Evolutionary conservation across 2,113 vertebrate species (phyloP), one percentile per base, ranked within the genome.

Genomic region (Odobenus rosmarus): DNA sequence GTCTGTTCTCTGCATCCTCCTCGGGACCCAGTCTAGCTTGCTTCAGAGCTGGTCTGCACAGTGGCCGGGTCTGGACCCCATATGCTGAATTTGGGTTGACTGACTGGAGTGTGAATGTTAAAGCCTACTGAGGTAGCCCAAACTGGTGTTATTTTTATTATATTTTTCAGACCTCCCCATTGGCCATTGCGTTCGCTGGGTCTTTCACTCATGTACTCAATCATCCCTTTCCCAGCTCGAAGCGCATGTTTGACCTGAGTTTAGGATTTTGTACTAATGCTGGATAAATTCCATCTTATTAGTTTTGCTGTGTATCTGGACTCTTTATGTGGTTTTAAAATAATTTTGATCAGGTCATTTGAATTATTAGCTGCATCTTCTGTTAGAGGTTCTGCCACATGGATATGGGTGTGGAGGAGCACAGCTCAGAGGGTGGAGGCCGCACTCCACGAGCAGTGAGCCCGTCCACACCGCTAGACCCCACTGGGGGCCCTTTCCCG

Each of bases 151-250:
- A 26, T 57, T 86, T 46, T 33, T 7, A 7, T 11, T 28, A 3
- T 13, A 10, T 61, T 80, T 82, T 36, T 57, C 31, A 23, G 61
- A 51, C 3, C 9, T 19, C 23, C 23, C 0, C 55, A 1, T 2
- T 39, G 49, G 62, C 28, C 1, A 1, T 51, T 1, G 1, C 7
- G 3, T 11, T 5, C 11, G 4, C 13, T 0, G 16, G 6, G 42
- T 42, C 62, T 33, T 57, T 51, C 62, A 13, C 61, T 12, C 39
- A 0, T 1, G 2, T 28, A 2, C 28, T 46, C 3, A 21, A 28
- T 57, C 11, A 11, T 16, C 16, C 51, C 24, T 72, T 57, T 42
- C 46, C 23, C 31, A 14, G 28, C 59, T 69, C 10, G 4, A 13
- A 5, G 18, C 42, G 31, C 39, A 4, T 0, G 1, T 5, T n/a